phyloP scores from a whole-genome alignment of 1,140 invertebrate genomes.

The Thaumetopoea pityocampa region DNA sequence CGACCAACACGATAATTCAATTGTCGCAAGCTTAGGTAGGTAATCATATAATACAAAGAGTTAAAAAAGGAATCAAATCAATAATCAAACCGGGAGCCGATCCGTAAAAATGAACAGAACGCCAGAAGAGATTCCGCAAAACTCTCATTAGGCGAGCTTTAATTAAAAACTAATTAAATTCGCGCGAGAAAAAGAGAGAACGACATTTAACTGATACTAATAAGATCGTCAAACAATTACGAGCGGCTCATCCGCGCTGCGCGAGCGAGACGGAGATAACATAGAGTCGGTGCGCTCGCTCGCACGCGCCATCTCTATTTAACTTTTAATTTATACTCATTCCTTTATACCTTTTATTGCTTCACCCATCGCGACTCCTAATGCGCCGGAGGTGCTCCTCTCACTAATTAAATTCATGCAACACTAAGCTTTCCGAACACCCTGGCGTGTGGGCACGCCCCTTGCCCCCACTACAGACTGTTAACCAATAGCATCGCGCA shows the following conservation, averaged over 20 bases:
- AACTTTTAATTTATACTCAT: slow-evolving; percentile 77
- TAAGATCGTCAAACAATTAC: slow-evolving; percentile 76
- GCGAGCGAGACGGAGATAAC: slow-evolving; percentile 35
- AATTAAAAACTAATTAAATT: slow-evolving; percentile 75
- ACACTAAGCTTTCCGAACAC: slow-evolving; percentile 42
- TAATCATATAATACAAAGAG: too few relatives aligned
- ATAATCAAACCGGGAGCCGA: slow-evolving; percentile 9
- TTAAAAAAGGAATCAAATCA: slow-evolving; percentile 6
- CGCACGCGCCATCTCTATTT: slow-evolving; percentile 61
- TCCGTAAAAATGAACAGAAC: slow-evolving; percentile 23
- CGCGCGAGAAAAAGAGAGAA: slow-evolving; percentile 66
- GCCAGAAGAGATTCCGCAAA: slow-evolving; percentile 45
- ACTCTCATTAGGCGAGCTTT: slow-evolving; percentile 58
- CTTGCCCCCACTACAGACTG: slow-evolving; percentile 1
- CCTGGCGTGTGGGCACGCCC: slow-evolving; percentile 28
- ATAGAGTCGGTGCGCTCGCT: slow-evolving; percentile 22
- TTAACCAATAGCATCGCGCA: too few relatives aligned
- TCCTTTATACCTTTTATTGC: slow-evolving; percentile 77
- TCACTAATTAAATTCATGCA: slow-evolving; percentile 75
- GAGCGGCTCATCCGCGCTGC: slow-evolving; percentile 37
- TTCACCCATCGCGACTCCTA: slow-evolving; percentile 73
- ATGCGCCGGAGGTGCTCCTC: slow-evolving; percentile 72
- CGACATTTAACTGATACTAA: slow-evolving; percentile 75
- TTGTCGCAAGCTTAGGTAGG: too few relatives aligned
- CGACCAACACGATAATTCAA: too few relatives aligned